These are phyloP conservation scores for Scylla paramamosain DNA, from an alignment of 1,140 invertebrate genomes.

Conservation along the genomic window DNA sequence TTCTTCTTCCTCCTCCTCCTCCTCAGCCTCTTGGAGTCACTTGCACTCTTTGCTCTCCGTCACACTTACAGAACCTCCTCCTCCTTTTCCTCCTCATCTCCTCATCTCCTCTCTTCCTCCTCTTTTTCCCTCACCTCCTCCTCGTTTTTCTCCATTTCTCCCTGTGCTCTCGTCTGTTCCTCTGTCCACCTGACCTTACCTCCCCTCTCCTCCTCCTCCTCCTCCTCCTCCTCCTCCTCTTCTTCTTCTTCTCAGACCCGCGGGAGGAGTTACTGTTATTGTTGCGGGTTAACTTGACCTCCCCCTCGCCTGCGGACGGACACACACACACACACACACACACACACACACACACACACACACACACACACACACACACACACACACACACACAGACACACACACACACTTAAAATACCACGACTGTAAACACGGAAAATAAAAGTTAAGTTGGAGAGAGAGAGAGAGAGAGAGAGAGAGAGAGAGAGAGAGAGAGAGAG, in stretches of 20 bases:
- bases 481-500: constrained; percentile 1
- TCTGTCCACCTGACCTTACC: not conserved
- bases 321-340: constrained; percentile 19
- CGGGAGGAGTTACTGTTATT: constrained; percentile 5
- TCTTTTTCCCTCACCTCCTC: not conserved
- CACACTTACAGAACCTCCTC: not conserved
- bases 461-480: not conserved
- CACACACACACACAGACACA: constrained; percentile 48
- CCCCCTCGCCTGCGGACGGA: not conserved
- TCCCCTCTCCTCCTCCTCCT: not conserved
- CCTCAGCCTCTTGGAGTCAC: not conserved
- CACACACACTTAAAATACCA: constrained; percentile 7
- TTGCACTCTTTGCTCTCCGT: not conserved
- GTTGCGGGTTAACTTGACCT: not conserved
- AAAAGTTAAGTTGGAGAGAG: not conserved
- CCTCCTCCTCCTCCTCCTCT: not conserved
- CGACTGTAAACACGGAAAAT: not conserved
- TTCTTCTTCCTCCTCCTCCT: too few species aligned
- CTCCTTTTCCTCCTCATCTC: not conserved
- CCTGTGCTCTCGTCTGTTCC: not conserved
- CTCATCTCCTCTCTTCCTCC: not conserved
- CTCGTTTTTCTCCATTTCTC: not conserved
- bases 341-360: constrained; percentile 41
- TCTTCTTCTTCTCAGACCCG: not conserved
- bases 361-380: constrained; percentile 16